Base-by-base conservation (phyloP, 2,888 invertebrate species). In the Tiliacea citrago region DNA sequence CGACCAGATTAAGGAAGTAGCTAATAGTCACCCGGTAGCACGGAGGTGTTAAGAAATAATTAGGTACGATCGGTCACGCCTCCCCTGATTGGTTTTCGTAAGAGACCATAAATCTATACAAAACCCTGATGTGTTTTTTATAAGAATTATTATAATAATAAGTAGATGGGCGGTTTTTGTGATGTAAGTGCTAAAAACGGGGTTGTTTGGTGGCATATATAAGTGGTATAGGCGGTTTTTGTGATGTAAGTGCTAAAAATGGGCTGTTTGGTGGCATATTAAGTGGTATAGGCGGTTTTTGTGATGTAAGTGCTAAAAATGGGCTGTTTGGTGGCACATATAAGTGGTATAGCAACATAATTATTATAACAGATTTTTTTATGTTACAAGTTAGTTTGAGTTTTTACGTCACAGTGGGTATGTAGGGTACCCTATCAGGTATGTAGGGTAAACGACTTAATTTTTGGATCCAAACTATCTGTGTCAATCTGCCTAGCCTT, bases 41-140 rank as follows among this genome's bases (percentile, higher is more conserved):
- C 91, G 93, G 94, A 94, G 94, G 94, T 94, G 95, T 95, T 95
- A 96, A 94, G 95, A 96, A 96, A 96, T 96, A 95, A 96, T 96
- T 95, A n/a, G n/a, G n/a, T n/a, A 96, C 93, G 86, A 86, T 89
- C 75, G 89, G 94, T 92, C 92, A 93, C 96, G 95, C 96, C 96
- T 91, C 90, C 86, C 88, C 91, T 94, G 96, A 96, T 96, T 96
- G 96, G 91, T 94, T 96, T 96, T 95, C 92, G 95, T 93, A 95
- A 95, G 90, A 84, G 87, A 84, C 90, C 93, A 91, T 96, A 96
- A 96, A 95, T 96, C 92, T 92, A 89, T 82, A 91, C 61, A 73
- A 66, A 87, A 92, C 91, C 90, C 90, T 86, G 90, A 86, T 92
- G 88, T 92, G 92, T 93, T 92, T 92, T 62, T 92, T 89, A 93